These are phyloP conservation scores for Anabas testudineus DNA, from an alignment of 2,797 vertebrate species.

Conservation along the genomic window DNA sequence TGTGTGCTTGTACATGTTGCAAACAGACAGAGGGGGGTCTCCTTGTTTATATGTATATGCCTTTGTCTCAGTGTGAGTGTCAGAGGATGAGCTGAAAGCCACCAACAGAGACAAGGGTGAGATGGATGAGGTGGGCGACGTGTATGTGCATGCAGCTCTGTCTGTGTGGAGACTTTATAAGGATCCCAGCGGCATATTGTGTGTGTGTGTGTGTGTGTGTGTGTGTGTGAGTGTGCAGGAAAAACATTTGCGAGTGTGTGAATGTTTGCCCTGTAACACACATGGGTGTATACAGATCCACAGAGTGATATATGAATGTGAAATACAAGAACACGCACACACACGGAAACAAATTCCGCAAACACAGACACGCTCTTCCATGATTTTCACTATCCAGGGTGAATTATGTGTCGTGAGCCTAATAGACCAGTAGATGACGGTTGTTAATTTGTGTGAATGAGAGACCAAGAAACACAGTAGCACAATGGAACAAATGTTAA, in stretches of 20 bases:
- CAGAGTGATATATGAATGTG: background rate
- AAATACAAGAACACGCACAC: background rate
- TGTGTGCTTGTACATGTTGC: background rate
- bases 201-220: conserved; percentile 6
- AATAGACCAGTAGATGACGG: background rate
- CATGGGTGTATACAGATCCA: background rate
- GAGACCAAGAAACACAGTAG: background rate
- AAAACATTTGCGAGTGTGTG: conserved; percentile 3
- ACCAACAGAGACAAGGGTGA: conserved; percentile 47
- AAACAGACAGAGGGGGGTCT: conserved; percentile 15
- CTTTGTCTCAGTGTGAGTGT: conserved; percentile 51
- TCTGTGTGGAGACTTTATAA: conserved; percentile 46
- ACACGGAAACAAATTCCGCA: too few relatives aligned
- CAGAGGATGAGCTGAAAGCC: conserved; percentile 38
- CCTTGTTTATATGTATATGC: conserved; percentile 57
- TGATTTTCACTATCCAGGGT: background rate
- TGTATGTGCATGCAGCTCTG: conserved; percentile 36
- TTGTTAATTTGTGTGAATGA: background rate
- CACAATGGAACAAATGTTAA: background rate
- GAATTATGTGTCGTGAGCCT: background rate
- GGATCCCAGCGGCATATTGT: conserved; percentile 22
- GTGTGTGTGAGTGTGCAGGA: conserved; percentile 1
- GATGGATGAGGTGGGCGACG: conserved; percentile 59
- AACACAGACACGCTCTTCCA: background rate
- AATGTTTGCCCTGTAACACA: conserved; percentile 17